Base-by-base conservation (phyloP, 2,797 vertebrate genomes). In the Phaenicophaeus curvirostris region DNA sequence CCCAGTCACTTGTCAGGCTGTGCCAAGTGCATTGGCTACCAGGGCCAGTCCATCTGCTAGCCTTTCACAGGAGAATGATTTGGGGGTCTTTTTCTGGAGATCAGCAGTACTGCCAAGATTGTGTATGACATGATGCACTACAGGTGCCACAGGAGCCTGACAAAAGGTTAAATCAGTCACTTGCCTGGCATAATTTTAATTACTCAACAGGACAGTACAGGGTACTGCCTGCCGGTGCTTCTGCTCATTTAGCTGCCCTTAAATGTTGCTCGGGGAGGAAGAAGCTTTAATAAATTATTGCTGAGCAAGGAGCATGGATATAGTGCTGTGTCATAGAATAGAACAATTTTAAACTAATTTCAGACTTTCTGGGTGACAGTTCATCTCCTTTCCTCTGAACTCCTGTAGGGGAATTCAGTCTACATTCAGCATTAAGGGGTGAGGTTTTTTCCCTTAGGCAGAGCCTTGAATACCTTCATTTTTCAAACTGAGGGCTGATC, bases 131-230 rank as follows among this genome's bases (percentile, higher is more conserved):
- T 79, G 93, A 94, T 77, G 25, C 46, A 63, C 89, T 85, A 35
- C 11, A 30, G 44, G 51, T 5, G 1, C 53, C 80, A 37, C 72
- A 84, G 74, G 30, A 94, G 51, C 68, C 84, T 91, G 91, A 95
- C 72, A 89, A 93, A 95, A 96, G 63, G 90, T 94, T 82, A 95
- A 94, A 96, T 81, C 95, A 93, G 94, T 65, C n/a, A 54, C 82
- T 92, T 76, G 48, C 41, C 81, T 94, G 83, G 50, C 58, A 89
- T 63, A 3, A 2, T 82, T 94, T 97, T 92, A 62, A 80, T 89
- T 94, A 69, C 66, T 81, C 66, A 68, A 6, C 12, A 65, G 30
- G 55, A 76, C 83, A 57, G 68, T 39, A 71, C 62, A 94, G 71
- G 63, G 76, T 72, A 20, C 48, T 66, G 42, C 53, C 80, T 89